These are phyloP conservation scores for Callithrix jacchus DNA, from an alignment of 2,113 vertebrate genomes.

Conservation along the genomic window DNA sequence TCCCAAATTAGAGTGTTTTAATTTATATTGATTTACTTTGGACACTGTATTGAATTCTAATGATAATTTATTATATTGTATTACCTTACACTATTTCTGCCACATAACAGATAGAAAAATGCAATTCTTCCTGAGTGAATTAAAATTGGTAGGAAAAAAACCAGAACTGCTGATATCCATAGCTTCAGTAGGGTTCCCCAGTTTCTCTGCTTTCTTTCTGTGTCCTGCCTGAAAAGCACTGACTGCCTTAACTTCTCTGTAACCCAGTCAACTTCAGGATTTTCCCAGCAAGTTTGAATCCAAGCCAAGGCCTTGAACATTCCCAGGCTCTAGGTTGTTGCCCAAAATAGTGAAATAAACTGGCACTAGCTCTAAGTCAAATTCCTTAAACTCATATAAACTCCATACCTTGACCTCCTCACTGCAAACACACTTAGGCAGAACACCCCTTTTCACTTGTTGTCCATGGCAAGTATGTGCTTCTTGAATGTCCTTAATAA, in stretches of 20 bases:
- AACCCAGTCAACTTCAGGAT: neutral
- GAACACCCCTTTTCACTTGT: neutral
- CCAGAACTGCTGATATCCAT: neutral
- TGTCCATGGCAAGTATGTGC: neutral
- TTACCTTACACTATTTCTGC: neutral
- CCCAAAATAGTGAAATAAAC: neutral
- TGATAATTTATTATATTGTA: conserved; percentile 29
- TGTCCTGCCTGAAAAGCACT: neutral
- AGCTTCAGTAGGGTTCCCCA: neutral
- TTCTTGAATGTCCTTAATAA: neutral
- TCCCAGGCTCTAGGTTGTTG: neutral
- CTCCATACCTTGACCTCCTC: neutral
- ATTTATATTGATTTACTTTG: conserved; percentile 68
- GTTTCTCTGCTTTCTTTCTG: neutral
- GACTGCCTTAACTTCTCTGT: neutral
- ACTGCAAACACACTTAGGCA: neutral
- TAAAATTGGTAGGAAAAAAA: neutral
- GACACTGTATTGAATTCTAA: conserved; percentile 48
- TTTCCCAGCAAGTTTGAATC: neutral
- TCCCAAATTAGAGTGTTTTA: conserved; percentile 50
- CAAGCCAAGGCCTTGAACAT: neutral
- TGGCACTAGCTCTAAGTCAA: neutral
- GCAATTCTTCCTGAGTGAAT: neutral
- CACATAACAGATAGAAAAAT: neutral
- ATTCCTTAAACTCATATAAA: neutral